Percentiles rank a stretch among this genome's conserved stretches.
phyloP scores from a whole-genome alignment of 2,113 vertebrate species.

The Damaliscus lunatus region DNA sequence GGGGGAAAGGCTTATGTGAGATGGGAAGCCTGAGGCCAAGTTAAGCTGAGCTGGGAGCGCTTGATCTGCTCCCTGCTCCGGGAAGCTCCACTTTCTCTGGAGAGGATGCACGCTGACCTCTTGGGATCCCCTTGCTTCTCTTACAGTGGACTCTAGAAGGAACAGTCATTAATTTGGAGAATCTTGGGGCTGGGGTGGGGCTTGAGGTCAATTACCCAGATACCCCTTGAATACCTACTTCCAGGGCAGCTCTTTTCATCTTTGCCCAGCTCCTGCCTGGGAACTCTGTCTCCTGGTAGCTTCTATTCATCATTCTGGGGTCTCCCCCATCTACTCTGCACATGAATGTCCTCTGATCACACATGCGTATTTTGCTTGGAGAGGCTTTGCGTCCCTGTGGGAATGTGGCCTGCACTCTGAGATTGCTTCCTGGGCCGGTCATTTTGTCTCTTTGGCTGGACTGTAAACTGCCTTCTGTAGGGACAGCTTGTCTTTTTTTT shows the following conservation, averaged over 20 bases:
- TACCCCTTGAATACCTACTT: neutral
- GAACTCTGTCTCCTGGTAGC: neutral
- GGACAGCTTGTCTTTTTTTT: neutral
- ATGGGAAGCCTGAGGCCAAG: neutral
- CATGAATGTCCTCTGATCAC: neutral
- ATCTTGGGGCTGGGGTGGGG: neutral
- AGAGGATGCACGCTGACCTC: neutral
- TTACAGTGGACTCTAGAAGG: neutral
- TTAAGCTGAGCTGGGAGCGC: constrained; percentile 15
- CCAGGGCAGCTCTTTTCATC: neutral
- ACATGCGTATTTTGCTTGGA: neutral
- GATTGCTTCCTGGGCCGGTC: neutral
- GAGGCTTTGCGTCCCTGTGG: accelerated
- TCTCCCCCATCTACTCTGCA: neutral
- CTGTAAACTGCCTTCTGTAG: neutral
- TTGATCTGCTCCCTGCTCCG: neutral
- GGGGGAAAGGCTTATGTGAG: neutral
- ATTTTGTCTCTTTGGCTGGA: neutral
- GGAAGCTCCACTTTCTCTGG: neutral
- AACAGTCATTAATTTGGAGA: neutral
- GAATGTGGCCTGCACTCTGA: neutral
- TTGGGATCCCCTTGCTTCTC: neutral
- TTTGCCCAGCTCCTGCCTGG: neutral
- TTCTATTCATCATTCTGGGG: neutral
- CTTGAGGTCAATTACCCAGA: neutral